Evolutionary conservation across 2,113 vertebrate genomes (phyloP).

Genomic region (human): GRCh38 chr4:133548001-133548500

Average conservation of each 20-base stretch:
- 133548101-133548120: not conserved
- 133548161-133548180: not conserved
- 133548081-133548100: not conserved
- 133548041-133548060: not conserved
- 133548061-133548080: slow-evolving; percentile 13
- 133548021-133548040: not conserved
- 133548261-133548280: not conserved
- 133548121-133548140: not conserved
- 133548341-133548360: not conserved
- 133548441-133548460: slow-evolving; percentile 60
- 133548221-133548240: not conserved
- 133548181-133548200: not conserved
- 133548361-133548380: not conserved
- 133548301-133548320: not conserved
- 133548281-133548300: not conserved
- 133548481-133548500: not conserved
- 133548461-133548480: slow-evolving; percentile 58
- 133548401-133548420: not conserved
- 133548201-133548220: not conserved
- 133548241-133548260: not conserved
- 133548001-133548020: not conserved
- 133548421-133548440: not conserved
- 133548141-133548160: not conserved
- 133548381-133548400: not conserved
- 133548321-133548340: not conserved